Evolutionary conservation across 2,797 vertebrate species (phyloP), one percentile per base, ranked within the genome.

Genomic region (Darevskia nairensis): DNA sequence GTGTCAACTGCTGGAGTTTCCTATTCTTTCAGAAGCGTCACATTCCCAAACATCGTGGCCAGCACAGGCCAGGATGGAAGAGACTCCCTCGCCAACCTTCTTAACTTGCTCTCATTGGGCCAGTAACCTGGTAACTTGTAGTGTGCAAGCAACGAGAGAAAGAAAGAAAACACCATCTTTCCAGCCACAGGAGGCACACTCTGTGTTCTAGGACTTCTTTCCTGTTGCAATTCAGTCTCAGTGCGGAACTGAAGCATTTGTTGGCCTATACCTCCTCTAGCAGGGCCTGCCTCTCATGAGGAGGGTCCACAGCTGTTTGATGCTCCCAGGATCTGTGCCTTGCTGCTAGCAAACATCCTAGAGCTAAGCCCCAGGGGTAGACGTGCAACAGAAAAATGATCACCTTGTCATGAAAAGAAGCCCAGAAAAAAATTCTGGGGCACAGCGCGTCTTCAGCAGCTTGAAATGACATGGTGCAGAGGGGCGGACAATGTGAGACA

Each of bases 401-500:
- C 46, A 17, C 19, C 77, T 41, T n/a, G 41, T 8, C 59, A 29
- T 29, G 29, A 21, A 21, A 84, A 44, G 50, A 15, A 66, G 11
- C 10, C n/a, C 50, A 10, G 8, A 2, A 29, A 10, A 23, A 50
- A 85, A 83, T 78, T n/a, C 83, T 27, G 46, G 89, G 81, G 78
- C 32, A 7, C 35, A 25, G 89, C 71, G 64, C 85, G 61, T 86
- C 77, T 84, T 41, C 89, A 82, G 79, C 3, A 0, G 0, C 23
- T 80, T 84, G 82, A 88, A 85, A 82, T 72, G 82, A 82, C 32
- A 59, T 4, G 46, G 78, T 55, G 35, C 32, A 29, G 41, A 76
- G 39, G 64, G 68, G 27, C n/a, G 41, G 41, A 74, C 29, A 32
- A 55, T 6, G 69, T 32, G 82, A 81, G 89, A 80, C 76, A 83